phyloP scores from a whole-genome alignment of 2,113 vertebrate species.

The Zingel zingel region DNA sequence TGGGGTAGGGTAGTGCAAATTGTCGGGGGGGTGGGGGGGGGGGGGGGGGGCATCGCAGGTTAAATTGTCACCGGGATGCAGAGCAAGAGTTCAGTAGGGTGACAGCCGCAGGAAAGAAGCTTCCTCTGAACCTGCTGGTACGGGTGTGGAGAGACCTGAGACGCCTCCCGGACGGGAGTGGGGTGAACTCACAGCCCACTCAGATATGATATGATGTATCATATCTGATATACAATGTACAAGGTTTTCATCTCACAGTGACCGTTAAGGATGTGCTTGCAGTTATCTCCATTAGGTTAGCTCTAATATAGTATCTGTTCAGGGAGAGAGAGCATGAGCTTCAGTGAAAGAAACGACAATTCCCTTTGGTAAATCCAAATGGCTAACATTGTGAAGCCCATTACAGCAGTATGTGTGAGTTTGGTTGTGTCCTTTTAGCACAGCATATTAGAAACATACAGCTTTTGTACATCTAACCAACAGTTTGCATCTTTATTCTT shows the following conservation, averaged over 20 bases:
- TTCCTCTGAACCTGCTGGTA: no score
- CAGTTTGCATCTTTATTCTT: conserved; percentile 45
- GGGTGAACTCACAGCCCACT: no score
- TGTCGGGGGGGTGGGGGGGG: no score
- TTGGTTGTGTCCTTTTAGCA: conserved; percentile 3
- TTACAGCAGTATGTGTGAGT: conserved; percentile 25
- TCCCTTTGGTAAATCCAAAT: conserved; percentile 43
- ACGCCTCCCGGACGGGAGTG: no score
- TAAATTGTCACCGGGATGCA: no score
- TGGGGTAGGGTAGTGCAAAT: no score
- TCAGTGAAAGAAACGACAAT: conserved; percentile 11
- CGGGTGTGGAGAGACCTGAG: no score
- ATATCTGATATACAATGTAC: not conserved
- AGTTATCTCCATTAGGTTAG: conserved; percentile 13
- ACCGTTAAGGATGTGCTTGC: not conserved
- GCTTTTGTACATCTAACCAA: conserved; percentile 32
- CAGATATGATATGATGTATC: not conserved
- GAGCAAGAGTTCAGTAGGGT: no score
- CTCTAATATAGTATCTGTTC: conserved; percentile 8
- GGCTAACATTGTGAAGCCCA: conserved; percentile 20
- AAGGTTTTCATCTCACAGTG: not conserved
- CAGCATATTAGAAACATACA: conserved; percentile 12
- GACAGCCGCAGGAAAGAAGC: no score
- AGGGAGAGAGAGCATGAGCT: not conserved
- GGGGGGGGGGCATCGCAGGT: no score